Evolutionary conservation across 2,888 invertebrate genomes (phyloP), one percentile per base, ranked within the genome.

Genomic region (Taphrorychus bicolor): DNA sequence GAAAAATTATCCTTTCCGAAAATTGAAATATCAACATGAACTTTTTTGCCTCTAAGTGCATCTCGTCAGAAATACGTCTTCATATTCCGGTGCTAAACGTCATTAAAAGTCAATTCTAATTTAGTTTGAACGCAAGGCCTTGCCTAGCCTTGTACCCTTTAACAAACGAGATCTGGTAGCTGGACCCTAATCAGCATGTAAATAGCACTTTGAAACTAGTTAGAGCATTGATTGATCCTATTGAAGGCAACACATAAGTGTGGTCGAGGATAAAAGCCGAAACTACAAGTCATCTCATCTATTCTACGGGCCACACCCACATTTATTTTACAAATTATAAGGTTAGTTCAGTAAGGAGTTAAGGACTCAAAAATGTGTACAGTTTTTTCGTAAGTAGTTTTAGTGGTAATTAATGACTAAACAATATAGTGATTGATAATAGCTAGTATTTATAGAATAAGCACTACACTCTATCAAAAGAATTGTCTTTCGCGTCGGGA

Each of bases 201-300:
- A 60, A 60, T 51, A 60, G 52, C 52, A 60, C 52, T 60, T 60
- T 52, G 52, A 22, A 60, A 60, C 52, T 60, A 60, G 60, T 52
- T 60, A 52, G 49, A 16, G 21, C 41, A 60, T 60, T 60, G 49
- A 60, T 60, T 24, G 60, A 52, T 52, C 21, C 52, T 52, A 60
- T 52, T 60, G 32, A 59, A 59, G 58, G 14, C 62, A 14, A 42
- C 21, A 52, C 32, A 48, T 40, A 22, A 53, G 48, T 64, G 41
- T n/a, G 53, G 41, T 14, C 53, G 32, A 41, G 32, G 22, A 32
- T 58, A 3, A 42, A 56, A 21, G 40, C n/a, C 53, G 52, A 65
- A 59, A 53, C 32, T 48, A 21, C 65, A 32, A 65, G 65, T 65
- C 65, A 65, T 65, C 53, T 32, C 32, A 1, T 11, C 3, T 32